These are phyloP conservation scores for Tyto alba DNA, from an alignment of 2,113 vertebrate species.

Conservation along the genomic window DNA sequence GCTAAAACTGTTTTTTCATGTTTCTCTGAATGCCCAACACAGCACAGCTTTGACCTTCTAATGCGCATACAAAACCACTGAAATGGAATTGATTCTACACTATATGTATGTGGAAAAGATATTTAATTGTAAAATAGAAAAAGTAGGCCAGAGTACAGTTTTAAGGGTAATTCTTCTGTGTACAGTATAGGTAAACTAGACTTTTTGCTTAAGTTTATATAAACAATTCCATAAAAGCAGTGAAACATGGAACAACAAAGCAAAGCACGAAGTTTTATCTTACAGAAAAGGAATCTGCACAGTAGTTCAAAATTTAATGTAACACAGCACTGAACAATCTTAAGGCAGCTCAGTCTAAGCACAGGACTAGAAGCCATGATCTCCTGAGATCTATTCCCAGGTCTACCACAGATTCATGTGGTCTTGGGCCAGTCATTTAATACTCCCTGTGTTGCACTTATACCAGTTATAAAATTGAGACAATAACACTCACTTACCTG, in stretches of 20 bases:
- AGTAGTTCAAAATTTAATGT: conserved; percentile 62
- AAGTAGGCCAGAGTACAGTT: conserved; percentile 82
- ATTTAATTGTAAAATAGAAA: conserved; percentile 86
- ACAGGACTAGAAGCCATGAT: conserved; percentile 41
- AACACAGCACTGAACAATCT: conserved; percentile 64
- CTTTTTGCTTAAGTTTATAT: conserved; percentile 63
- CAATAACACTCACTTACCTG: conserved; percentile 34
- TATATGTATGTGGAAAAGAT: conserved; percentile 78
- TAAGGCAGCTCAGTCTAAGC: conserved; percentile 68
- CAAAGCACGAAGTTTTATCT: conserved; percentile 70
- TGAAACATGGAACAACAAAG: conserved; percentile 72
- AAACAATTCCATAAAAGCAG: conserved; percentile 79
- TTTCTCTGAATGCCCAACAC: neutral
- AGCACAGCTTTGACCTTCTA: neutral
- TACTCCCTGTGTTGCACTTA: neutral
- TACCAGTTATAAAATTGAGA: conserved; percentile 25
- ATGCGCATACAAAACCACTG: neutral
- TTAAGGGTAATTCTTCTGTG: conserved; percentile 75
- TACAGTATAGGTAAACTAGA: conserved; percentile 75
- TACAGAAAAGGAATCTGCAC: conserved; percentile 67
- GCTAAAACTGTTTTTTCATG: neutral
- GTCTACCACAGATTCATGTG: neutral
- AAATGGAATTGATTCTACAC: conserved; percentile 58
- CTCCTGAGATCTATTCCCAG: conserved; percentile 10
- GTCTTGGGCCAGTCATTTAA: neutral